These are phyloP conservation scores for Rhaphigaster nebulosa DNA, from an alignment of 2,888 invertebrate species.

Conservation along the genomic window DNA sequence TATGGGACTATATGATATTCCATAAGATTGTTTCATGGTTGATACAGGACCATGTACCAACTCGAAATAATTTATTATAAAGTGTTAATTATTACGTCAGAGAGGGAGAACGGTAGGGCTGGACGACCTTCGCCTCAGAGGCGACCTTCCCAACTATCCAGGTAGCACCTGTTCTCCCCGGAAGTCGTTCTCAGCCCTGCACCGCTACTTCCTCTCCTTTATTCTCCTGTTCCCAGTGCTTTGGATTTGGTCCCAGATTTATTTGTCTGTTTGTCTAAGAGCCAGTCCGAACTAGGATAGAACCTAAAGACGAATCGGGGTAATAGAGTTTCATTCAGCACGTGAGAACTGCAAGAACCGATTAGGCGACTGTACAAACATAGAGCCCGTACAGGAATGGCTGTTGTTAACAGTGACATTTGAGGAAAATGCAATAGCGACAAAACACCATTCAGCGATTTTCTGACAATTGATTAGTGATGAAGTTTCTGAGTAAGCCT, in stretches of 20 bases:
- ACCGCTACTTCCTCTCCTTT: conserved; percentile 28
- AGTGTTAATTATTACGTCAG: neutral
- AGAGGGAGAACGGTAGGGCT: neutral
- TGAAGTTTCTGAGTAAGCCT: neutral
- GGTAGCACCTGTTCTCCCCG: conserved; percentile 37
- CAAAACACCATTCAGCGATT: conserved; percentile 12
- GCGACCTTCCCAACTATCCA: conserved; percentile 37
- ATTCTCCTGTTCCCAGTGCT: conserved; percentile 23
- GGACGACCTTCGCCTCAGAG: neutral
- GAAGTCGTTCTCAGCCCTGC: conserved; percentile 1
- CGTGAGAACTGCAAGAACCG: neutral
- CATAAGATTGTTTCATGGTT: too few species aligned
- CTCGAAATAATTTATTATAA: neutral
- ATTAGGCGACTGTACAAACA: neutral
- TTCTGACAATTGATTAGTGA: conserved; percentile 3
- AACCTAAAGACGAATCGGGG: neutral
- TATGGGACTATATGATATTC: too few species aligned
- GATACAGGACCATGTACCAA: neutral
- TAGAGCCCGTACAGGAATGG: neutral
- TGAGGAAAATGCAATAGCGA: conserved; percentile 7
- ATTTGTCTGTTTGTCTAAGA: conserved; percentile 18
- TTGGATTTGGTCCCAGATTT: conserved; percentile 2
- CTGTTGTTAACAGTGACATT: neutral
- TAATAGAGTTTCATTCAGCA: neutral
- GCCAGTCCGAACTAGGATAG: neutral